Percentiles rank a stretch among this genome's conserved stretches.
Evolutionary conservation across 2,113 vertebrate genomes (phyloP).

Genomic region (Rostratula benghalensis): DNA sequence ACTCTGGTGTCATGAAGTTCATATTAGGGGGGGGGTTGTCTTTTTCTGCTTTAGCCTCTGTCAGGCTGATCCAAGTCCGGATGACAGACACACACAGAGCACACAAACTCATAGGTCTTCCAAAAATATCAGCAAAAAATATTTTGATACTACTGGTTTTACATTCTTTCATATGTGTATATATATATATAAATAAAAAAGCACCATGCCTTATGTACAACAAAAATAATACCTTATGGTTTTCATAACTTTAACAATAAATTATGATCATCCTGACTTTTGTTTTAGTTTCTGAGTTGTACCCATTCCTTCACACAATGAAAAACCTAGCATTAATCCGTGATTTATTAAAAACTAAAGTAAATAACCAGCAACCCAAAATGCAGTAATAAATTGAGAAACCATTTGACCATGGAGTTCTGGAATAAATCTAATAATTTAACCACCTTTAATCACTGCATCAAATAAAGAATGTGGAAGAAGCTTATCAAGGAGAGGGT

Average conservation of each 20-base stretch:
- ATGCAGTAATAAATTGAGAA: neutral
- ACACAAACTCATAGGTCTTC: neutral
- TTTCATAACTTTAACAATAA: neutral
- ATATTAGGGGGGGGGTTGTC: rapidly evolving
- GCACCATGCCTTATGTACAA: neutral
- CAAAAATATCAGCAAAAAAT: neutral
- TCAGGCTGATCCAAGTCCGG: neutral
- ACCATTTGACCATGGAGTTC: neutral
- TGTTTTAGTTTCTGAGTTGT: neutral
- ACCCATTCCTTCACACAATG: neutral
- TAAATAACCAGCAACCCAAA: neutral
- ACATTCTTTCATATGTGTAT: neutral
- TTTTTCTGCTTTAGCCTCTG: neutral
- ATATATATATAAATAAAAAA: neutral
- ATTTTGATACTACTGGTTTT: neutral
- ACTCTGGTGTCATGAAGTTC: neutral
- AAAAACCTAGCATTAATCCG: neutral
- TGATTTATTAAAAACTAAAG: neutral
- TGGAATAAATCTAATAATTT: neutral
- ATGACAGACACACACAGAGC: neutral
- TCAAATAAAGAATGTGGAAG: neutral
- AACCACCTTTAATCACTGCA: neutral
- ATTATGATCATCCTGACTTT: neutral
- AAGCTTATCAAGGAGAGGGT: neutral
- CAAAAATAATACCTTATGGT: neutral